Percentiles rank a stretch among this genome's conserved stretches.
Evolutionary conservation across 2,113 vertebrate genomes (phyloP).

Genomic region (Galeopterus variegatus): DNA sequence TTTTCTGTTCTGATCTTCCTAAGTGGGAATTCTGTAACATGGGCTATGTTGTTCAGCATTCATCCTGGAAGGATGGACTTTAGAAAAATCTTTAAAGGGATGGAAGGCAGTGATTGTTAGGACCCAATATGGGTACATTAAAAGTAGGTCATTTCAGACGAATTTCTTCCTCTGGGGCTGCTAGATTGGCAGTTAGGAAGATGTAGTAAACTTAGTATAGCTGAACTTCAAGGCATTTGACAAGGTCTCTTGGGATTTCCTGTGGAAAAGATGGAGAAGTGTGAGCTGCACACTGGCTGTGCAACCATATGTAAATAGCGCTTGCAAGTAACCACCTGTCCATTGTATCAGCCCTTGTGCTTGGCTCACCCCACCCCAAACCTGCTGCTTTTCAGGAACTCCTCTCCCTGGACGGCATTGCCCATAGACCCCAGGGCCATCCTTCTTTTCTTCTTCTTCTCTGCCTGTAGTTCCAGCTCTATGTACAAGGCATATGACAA

Average conservation of each 20-base stretch:
- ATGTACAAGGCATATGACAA: background rate
- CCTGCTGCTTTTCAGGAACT: background rate
- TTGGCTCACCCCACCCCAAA: background rate
- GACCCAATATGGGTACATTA: too few relatives aligned
- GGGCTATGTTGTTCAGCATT: background rate
- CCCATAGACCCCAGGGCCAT: background rate
- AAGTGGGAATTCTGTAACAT: background rate
- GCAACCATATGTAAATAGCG: background rate
- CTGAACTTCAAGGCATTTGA: background rate
- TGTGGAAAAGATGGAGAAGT: background rate
- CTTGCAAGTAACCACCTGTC: fast-evolving
- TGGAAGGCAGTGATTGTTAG: background rate
- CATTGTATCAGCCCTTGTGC: too few relatives aligned
- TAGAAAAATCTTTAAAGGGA: background rate
- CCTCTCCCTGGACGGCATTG: background rate
- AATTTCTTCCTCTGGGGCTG: background rate
- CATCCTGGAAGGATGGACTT: background rate
- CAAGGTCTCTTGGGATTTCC: background rate
- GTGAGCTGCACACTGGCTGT: background rate
- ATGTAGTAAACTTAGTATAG: background rate
- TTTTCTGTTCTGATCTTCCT: background rate
- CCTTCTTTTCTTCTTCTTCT: background rate
- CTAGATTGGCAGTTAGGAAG: background rate
- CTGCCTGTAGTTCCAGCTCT: background rate
- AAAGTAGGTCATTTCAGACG: background rate